Evolutionary conservation across 2,888 invertebrate genomes (phyloP).

Genomic region (Chaetogeoica ovagalla): DNA sequence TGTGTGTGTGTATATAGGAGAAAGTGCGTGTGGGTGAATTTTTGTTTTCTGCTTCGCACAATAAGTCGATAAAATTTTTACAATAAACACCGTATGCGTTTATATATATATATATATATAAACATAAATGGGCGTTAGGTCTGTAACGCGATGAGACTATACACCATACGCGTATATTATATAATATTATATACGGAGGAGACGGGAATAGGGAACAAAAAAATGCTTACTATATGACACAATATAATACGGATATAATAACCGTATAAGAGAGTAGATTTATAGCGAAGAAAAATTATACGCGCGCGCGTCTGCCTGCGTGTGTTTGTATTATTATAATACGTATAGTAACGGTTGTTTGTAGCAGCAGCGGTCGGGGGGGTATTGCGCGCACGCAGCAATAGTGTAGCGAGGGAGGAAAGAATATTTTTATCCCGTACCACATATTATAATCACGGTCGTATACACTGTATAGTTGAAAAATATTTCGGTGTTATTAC

Average conservation of each 20-base stretch:
- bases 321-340: not conserved
- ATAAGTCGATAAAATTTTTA: conserved; percentile 39
- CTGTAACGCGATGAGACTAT: not conserved
- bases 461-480: no score
- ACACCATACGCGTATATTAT: not conserved
- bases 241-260: conserved; percentile 22
- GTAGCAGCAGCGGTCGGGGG: not conserved
- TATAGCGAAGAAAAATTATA: conserved; percentile 19
- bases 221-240: conserved; percentile 20
- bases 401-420: conserved; percentile 20
- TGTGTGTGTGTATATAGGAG: not conserved
- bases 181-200: no score
- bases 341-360: conserved; percentile 39
- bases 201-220: conserved; percentile 9
- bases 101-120: not conserved
- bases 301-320: no score
- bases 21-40: conserved; percentile 34
- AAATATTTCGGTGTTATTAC: no score
- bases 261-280: conserved; percentile 4
- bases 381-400: not conserved
- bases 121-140: not conserved
- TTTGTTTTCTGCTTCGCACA: conserved; percentile 21
- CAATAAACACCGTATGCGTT: conserved; percentile 41
- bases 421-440: conserved; percentile 23
- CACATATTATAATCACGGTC: not conserved